phyloP scores from a whole-genome alignment of 1,140 invertebrate genomes.

The Phortica variegata region DNA sequence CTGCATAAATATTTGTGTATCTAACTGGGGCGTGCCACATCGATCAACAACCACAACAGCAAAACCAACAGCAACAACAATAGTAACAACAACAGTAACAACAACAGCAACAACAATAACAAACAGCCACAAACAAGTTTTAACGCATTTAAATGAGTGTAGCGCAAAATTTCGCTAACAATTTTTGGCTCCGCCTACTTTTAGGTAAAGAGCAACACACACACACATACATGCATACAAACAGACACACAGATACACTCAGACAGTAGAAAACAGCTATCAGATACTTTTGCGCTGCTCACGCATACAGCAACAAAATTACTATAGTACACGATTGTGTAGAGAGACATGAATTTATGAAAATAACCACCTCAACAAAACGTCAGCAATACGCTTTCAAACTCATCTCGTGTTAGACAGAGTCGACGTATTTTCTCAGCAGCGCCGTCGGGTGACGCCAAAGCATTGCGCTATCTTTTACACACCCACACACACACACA shows the following conservation, averaged over 20 bases:
- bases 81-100: conserved; percentile 13
- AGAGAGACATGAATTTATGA: conserved; percentile 15
- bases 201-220: conserved; percentile 10
- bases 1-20: conserved; percentile 56
- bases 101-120: background rate
- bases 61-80: conserved; percentile 15
- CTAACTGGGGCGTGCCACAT: conserved; percentile 53
- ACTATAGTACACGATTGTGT: too few relatives aligned
- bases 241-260: background rate
- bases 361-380: conserved; percentile 30
- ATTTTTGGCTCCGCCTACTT: conserved; percentile 44
- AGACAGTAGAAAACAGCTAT: too few relatives aligned
- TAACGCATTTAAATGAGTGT: conserved; percentile 37
- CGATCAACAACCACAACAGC: conserved; percentile 17
- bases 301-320: conserved; percentile 17
- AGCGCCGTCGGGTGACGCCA: too few relatives aligned
- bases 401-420: too few relatives aligned
- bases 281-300: conserved; percentile 6
- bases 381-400: too few relatives aligned
- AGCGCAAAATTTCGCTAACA: conserved; percentile 29
- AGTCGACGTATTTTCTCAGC: too few relatives aligned
- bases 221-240: background rate
- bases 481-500: too few relatives aligned
- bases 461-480: too few relatives aligned
- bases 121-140: conserved; percentile 19